Evolutionary conservation across 2,888 invertebrate species (phyloP), one percentile per base, ranked within the genome.

Genomic region (Ophion costatus): DNA sequence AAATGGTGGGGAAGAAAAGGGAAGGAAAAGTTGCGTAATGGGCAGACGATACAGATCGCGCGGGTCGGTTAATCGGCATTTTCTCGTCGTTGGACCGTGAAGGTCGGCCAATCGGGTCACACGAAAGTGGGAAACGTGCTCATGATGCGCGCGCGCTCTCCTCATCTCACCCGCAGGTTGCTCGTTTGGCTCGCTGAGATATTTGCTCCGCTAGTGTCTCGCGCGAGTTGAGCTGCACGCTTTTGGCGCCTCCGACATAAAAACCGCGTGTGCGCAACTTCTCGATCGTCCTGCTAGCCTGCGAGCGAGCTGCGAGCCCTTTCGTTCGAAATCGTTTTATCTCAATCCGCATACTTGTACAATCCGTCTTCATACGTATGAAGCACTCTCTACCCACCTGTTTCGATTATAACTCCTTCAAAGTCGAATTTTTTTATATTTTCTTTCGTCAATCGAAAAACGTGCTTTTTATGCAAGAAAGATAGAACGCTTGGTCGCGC

Each of bases 91-190:
- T 83, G 80, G 69, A 75, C 78, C 42, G 83, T 85, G 91, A 91
- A 92, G 91, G 91, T 91, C 92, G 89, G 64, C 83, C 90, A 90
- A 91, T 89, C 90, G 90, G 90, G 89, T 90, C 89, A 85, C 86
- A 90, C 89, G 90, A 91, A 90, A 91, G 91, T 89, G 89, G 88
- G 88, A 85, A 85, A 81, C 63, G 64, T 33, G 59, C 57, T n/a
- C n/a, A 33, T 24, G 38, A 11, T 22, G 63, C 57, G 63, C 33
- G 7, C 66, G 63, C 57, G 63, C 33, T 11, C 66, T 64, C 61
- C 71, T 69, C 77, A 33, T 66, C 51, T 38, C 9, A 17, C 56
- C n/a, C 66, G n/a, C n/a, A 66, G 76, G 77, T 69, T 59, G 77
- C 42, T 29, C 38, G 59, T 17, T 67, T 4, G 29, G n/a, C 33